Evolutionary conservation across 2,888 invertebrate genomes (phyloP).

Genomic region (Ectropis crepuscularia): DNA sequence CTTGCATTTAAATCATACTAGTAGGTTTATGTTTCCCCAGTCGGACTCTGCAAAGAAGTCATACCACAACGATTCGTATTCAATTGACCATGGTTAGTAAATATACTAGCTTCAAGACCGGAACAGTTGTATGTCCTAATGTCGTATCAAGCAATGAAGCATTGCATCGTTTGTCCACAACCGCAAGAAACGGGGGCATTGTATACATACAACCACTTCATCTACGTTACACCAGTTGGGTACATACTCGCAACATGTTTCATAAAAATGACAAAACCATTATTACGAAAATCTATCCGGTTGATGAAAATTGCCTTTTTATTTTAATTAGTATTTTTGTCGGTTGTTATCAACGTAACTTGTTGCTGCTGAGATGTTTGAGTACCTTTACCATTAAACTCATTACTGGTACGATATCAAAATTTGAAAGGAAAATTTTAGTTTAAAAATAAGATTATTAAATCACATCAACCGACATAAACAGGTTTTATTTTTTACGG

Average conservation of each 20-base stretch:
- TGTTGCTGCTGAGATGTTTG: conserved; percentile 8
- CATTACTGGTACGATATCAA: not conserved
- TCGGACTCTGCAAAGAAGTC: no score
- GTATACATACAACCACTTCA: conserved; percentile 8
- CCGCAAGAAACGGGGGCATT: conserved; percentile 24
- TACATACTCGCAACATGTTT: conserved; percentile 35
- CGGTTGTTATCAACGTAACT: conserved; percentile 5
- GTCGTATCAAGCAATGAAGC: conserved; percentile 1
- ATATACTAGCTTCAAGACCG: no score
- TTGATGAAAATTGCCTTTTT: conserved; percentile 46
- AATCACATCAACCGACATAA: no score
- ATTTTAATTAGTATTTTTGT: conserved; percentile 21
- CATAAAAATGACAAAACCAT: conserved; percentile 47
- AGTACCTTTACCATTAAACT: not conserved
- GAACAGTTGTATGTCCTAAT: not conserved
- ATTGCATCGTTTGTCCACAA: conserved; percentile 4
- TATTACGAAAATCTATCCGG: conserved; percentile 40
- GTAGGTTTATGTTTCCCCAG: no score
- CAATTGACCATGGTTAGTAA: no score
- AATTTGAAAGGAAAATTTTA: no score
- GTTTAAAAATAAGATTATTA: no score
- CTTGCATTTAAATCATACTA: no score
- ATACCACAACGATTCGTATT: no score
- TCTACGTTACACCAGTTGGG: conserved; percentile 9
- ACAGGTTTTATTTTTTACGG: no score